phyloP scores from a whole-genome alignment of 1,140 invertebrate genomes.

The Notospermus geniculatus region DNA sequence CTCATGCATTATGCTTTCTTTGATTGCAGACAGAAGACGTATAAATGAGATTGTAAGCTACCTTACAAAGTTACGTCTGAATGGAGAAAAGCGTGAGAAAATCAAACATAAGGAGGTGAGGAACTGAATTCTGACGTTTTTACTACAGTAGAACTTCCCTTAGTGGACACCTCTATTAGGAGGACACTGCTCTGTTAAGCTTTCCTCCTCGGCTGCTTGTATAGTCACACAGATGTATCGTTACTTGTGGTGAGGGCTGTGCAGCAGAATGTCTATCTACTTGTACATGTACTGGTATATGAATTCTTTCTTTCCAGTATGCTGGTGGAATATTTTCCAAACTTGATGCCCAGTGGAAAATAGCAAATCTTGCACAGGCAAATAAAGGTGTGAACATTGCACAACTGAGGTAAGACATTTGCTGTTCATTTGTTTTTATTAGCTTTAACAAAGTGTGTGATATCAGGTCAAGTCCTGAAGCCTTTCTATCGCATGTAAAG shows the following conservation, averaged over 20 bases:
- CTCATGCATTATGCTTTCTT: slow-evolving; percentile 3
- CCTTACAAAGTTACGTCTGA: slow-evolving; percentile 45
- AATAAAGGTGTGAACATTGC: background rate
- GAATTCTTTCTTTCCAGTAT: slow-evolving; percentile 29
- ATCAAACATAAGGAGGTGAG: slow-evolving; percentile 47
- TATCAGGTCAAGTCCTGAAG: no score
- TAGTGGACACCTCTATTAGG: no score
- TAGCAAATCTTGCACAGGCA: slow-evolving; percentile 25
- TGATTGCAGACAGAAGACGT: slow-evolving; percentile 43
- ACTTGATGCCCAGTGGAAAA: slow-evolving; percentile 48
- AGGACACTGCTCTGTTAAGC: no score
- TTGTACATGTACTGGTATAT: no score
- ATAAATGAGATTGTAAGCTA: slow-evolving; percentile 50
- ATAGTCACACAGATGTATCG: no score
- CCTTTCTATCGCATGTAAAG: no score
- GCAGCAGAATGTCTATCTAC: no score
- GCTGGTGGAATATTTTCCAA: slow-evolving; percentile 44
- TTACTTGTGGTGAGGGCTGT: no score
- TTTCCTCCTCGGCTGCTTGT: no score
- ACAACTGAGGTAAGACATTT: background rate
- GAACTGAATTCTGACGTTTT: background rate
- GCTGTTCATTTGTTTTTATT: background rate
- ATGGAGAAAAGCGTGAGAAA: slow-evolving; percentile 47
- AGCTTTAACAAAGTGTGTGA: no score
- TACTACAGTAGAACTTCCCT: no score